phyloP scores from a whole-genome alignment of 2,797 vertebrate species.

The Lepilemur ruficaudatus region DNA sequence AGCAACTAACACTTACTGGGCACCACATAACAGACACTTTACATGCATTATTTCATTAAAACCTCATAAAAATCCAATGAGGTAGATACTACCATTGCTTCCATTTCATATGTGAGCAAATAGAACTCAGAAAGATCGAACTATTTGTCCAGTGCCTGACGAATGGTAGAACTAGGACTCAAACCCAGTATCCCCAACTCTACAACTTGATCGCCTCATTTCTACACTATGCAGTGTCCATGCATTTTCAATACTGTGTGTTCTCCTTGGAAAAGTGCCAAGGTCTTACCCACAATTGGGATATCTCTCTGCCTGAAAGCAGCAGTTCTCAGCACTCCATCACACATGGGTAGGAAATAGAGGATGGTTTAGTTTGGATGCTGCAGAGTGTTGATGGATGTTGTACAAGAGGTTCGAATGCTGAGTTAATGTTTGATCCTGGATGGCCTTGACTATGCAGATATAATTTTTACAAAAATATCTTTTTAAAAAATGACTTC shows the following conservation, averaged over 20 bases:
- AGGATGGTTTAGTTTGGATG: neutral
- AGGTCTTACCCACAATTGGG: neutral
- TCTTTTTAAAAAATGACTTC: neutral
- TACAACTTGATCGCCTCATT: neutral
- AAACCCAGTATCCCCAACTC: neutral
- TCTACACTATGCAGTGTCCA: neutral
- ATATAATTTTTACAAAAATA: neutral
- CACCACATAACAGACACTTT: neutral
- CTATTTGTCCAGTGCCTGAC: neutral
- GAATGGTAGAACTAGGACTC: neutral
- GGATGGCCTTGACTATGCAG: neutral
- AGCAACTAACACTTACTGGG: neutral
- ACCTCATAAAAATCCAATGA: neutral
- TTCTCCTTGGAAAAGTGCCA: neutral
- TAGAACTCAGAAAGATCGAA: neutral
- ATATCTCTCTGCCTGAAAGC: neutral
- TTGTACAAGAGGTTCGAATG: neutral
- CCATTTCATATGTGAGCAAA: neutral
- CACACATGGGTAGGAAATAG: neutral
- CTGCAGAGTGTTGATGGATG: neutral
- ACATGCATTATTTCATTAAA: neutral
- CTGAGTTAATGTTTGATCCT: neutral
- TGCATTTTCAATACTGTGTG: neutral
- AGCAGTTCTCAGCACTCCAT: slow-evolving; percentile 6
- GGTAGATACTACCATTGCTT: neutral